Evolutionary conservation across 2,797 vertebrate genomes (phyloP).

Genomic region (Momotus momota): DNA sequence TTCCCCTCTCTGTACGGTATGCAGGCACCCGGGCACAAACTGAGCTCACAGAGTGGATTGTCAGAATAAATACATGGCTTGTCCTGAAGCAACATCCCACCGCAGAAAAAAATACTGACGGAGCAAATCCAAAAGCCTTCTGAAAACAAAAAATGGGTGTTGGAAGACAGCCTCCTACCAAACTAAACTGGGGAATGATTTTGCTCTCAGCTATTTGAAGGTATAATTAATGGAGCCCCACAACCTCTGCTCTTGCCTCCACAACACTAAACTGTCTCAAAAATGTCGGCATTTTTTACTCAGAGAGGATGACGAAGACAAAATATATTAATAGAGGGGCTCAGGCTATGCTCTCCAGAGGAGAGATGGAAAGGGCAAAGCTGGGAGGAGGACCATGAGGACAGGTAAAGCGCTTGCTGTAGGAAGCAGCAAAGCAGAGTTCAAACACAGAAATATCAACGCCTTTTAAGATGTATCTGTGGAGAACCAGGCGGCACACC

Average conservation of each 20-base stretch:
- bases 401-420: background rate
- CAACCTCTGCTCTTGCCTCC: background rate
- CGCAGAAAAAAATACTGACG: background rate
- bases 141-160: background rate
- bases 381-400: background rate
- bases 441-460: background rate
- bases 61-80: background rate
- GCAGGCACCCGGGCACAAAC: background rate
- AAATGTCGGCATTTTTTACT: background rate
- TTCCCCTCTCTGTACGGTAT: too few relatives aligned
- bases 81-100: background rate
- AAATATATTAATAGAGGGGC: accelerated
- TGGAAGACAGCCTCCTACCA: background rate
- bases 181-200: background rate
- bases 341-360: background rate
- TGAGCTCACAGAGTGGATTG: background rate
- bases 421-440: background rate
- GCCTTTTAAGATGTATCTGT: background rate
- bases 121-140: background rate
- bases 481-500: background rate
- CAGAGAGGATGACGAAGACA: background rate
- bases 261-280: background rate
- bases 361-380: background rate
- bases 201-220: background rate
- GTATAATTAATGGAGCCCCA: background rate